phyloP scores from a whole-genome alignment of 2,797 vertebrate species.

The Microctenopoma steveboyesi region DNA sequence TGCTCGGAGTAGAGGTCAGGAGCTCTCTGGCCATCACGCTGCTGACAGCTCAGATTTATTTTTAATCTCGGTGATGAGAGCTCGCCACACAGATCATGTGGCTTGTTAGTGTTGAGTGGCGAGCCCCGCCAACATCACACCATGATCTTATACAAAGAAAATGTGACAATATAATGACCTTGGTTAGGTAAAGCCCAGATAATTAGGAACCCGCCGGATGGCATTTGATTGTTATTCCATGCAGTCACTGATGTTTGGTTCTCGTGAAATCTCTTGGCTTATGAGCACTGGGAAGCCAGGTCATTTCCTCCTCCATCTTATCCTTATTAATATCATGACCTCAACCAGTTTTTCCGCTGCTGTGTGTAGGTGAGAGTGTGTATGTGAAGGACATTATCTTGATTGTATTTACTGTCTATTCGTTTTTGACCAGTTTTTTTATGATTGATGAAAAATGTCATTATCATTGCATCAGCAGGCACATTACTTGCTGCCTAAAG shows the following conservation, averaged over 20 bases:
- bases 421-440: conserved; percentile 50
- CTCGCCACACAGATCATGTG: conserved; percentile 69
- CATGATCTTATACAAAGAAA: conserved; percentile 53
- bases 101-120: conserved; percentile 71
- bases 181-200: conserved; percentile 64
- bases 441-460: conserved; percentile 61
- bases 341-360: conserved; percentile 1
- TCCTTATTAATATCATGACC: conserved; percentile 70
- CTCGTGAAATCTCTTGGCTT: conserved; percentile 52
- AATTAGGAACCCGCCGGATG: conserved; percentile 59
- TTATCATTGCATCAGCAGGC: conserved; percentile 70
- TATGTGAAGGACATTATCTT: conserved; percentile 57
- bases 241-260: conserved; percentile 43
- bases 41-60: conserved; percentile 82
- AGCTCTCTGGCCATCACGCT: conserved; percentile 53
- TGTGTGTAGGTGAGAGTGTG: conserved; percentile 30
- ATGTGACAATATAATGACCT: conserved; percentile 76
- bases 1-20: conserved; percentile 72
- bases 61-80: conserved; percentile 77
- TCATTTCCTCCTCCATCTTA: conserved; percentile 43
- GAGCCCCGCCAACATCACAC: conserved; percentile 34
- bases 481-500: conserved; percentile 70
- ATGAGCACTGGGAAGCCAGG: conserved; percentile 40
- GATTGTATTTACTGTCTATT: conserved; percentile 57
- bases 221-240: conserved; percentile 75